A percentile compares a stretch with the other conserved stretches of the same genome.
phyloP scores from a whole-genome alignment of 92 coral and sea anemone genomes.

The Porites evermanni region DNA sequence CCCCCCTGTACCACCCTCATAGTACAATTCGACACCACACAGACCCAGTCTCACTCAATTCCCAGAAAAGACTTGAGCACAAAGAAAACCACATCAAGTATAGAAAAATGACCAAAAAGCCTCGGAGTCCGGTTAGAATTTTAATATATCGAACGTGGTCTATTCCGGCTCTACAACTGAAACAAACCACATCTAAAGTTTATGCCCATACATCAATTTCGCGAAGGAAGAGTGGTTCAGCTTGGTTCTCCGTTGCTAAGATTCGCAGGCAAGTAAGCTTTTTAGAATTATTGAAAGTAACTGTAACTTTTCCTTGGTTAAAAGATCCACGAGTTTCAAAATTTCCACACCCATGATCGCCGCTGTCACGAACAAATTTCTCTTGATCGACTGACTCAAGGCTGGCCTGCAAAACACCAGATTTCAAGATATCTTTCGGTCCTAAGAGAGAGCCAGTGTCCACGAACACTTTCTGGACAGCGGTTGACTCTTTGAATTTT shows the following conservation, averaged over 20 bases:
- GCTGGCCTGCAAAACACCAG: conserved; percentile 37
- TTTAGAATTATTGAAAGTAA: neutral
- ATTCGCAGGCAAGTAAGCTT: conserved; percentile 54
- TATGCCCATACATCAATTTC: too few relatives aligned
- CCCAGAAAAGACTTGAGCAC: too few relatives aligned
- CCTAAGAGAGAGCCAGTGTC: conserved; percentile 24
- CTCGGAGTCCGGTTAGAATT: too few relatives aligned
- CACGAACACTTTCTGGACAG: conserved; percentile 19
- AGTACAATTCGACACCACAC: too few relatives aligned
- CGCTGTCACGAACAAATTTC: neutral
- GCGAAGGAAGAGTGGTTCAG: too few relatives aligned
- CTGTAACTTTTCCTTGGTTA: conserved; percentile 1
- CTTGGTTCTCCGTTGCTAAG: neutral
- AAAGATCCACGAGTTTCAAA: conserved; percentile 44
- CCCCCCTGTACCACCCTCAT: too few relatives aligned
- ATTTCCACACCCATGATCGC: conserved; percentile 19
- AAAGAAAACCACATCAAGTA: too few relatives aligned
- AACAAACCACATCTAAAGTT: too few relatives aligned
- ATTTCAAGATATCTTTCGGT: neutral
- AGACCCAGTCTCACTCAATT: too few relatives aligned
- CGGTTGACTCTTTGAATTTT: neutral
- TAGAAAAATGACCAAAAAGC: too few relatives aligned
- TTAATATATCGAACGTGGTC: too few relatives aligned
- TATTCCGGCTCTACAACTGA: too few relatives aligned
- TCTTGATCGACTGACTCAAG: neutral